These are phyloP conservation scores for Hippoglossus stenolepis DNA, from an alignment of 2,113 vertebrate species.

Conservation along the genomic window DNA sequence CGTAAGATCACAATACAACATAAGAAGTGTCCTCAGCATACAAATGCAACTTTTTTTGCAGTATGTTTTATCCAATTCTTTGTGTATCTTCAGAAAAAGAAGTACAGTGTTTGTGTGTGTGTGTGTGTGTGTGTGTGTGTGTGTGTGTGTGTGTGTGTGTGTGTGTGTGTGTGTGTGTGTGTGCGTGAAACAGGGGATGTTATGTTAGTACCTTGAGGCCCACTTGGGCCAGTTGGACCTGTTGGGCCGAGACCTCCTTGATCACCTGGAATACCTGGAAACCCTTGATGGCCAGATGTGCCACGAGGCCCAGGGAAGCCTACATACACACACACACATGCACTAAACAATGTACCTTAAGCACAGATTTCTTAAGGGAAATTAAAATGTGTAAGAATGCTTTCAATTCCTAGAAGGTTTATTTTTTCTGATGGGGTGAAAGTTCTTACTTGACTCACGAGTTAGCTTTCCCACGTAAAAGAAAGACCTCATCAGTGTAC, in stretches of 20 bases:
- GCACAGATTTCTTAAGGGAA: background rate
- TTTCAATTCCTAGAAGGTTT: too few relatives aligned
- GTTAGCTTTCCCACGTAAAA: too few relatives aligned
- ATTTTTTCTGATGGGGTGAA: background rate
- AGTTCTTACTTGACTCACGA: background rate
- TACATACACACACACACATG: conserved; percentile 11
- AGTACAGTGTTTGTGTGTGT: too few relatives aligned
- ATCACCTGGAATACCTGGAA: conserved; percentile 56
- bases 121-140: too few relatives aligned
- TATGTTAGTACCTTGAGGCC: conserved; percentile 51
- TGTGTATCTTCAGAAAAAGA: too few relatives aligned
- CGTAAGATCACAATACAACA: conserved; percentile 5
- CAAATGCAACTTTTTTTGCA: background rate
- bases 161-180: too few relatives aligned
- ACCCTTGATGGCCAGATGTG: conserved; percentile 38
- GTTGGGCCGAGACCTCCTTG: conserved; percentile 39
- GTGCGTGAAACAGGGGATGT: background rate
- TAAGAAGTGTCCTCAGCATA: background rate
- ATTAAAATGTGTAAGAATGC: background rate
- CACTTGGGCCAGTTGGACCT: conserved; percentile 52
- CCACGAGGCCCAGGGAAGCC: conserved; percentile 52
- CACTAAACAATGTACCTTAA: conserved; percentile 1
- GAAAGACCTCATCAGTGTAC: background rate
- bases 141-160: too few relatives aligned
- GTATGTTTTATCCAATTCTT: too few relatives aligned